Conservation (phyloP, 2,888 invertebrate species). For the Nomada ruficornis region DNA sequence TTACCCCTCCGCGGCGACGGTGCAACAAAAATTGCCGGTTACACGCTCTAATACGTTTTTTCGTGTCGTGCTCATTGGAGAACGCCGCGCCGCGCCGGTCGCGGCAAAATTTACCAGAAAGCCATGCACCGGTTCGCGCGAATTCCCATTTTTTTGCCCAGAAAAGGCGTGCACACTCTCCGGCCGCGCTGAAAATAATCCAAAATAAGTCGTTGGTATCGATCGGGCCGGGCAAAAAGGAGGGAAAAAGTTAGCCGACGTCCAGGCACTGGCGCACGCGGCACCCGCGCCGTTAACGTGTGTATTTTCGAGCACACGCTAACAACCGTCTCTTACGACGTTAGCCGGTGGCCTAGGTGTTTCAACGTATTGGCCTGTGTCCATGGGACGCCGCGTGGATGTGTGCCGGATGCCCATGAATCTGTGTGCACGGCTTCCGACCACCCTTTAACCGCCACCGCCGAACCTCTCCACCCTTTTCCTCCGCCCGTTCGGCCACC, state of each 20-base stretch:
- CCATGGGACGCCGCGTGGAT: conserved; percentile 30
- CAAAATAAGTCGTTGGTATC: conserved; percentile 79
- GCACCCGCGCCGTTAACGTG: conserved; percentile 45
- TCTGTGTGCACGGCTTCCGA: conserved; percentile 57
- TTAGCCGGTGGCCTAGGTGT: neutral
- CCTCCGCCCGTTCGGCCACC: conserved; percentile 52
- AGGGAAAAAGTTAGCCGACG: conserved; percentile 67
- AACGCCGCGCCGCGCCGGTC: conserved; percentile 47
- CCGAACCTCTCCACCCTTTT: conserved; percentile 33
- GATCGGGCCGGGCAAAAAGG: conserved; percentile 74
- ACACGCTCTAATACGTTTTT: conserved; percentile 67
- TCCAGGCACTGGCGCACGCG: conserved; percentile 50
- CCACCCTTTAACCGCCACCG: conserved; percentile 43
- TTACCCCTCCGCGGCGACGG: conserved; percentile 33
- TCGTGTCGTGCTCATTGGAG: conserved; percentile 60
- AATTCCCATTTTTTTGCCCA: conserved; percentile 27
- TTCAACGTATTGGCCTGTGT: conserved; percentile 35
- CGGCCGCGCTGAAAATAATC: conserved; percentile 76
- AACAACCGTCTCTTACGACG: conserved; percentile 41
- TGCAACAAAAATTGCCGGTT: conserved; percentile 64
- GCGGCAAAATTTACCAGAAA: conserved; percentile 22
- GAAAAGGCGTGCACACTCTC: conserved; percentile 64
- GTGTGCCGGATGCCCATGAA: conserved; percentile 67
- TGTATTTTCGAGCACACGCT: conserved; percentile 69
- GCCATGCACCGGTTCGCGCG: neutral